phyloP scores from a whole-genome alignment of 1,140 invertebrate genomes.

The Ptiloglossa arizonensis region DNA sequence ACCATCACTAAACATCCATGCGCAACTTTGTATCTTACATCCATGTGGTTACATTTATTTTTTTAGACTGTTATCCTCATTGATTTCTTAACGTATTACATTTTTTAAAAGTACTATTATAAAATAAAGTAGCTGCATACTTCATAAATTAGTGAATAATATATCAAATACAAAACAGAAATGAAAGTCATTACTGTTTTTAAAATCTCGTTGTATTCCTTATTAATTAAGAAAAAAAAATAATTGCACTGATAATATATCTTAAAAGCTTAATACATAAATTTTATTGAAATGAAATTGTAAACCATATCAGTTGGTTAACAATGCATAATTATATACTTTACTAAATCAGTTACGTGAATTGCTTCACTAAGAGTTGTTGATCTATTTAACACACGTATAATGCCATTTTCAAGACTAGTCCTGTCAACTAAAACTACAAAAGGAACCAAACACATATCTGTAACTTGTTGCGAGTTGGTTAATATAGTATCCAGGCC shows the following conservation, averaged over 20 bases:
- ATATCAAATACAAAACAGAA: conserved; percentile 40
- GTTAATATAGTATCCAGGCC: conserved; percentile 75
- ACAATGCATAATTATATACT: conserved; percentile 72
- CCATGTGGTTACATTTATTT: conserved; percentile 12
- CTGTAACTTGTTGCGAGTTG: conserved; percentile 57
- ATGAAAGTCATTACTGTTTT: conserved; percentile 42
- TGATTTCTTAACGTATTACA: conserved; percentile 34
- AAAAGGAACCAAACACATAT: conserved; percentile 85
- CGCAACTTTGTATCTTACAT: conserved; percentile 22
- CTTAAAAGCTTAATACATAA: conserved; percentile 9
- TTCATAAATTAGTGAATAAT: conserved; percentile 24
- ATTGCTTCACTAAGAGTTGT: conserved; percentile 85
- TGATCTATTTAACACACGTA: conserved; percentile 87
- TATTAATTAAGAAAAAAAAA: conserved; percentile 62
- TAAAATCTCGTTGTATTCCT: conserved; percentile 67
- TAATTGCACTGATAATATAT: conserved; percentile 54
- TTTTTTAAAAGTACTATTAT: conserved; percentile 43
- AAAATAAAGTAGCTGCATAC: conserved; percentile 30
- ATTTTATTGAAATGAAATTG: conserved; percentile 27
- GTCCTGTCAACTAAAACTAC: conserved; percentile 85
- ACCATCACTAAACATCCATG: conserved; percentile 7
- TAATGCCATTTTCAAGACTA: conserved; percentile 88
- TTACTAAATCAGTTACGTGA: conserved; percentile 80
- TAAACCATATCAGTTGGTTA: conserved; percentile 31
- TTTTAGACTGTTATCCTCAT: conserved; percentile 27